Evolutionary conservation across 2,888 invertebrate species (phyloP), one percentile per base, ranked within the genome.

Genomic region (Hololepta plana): DNA sequence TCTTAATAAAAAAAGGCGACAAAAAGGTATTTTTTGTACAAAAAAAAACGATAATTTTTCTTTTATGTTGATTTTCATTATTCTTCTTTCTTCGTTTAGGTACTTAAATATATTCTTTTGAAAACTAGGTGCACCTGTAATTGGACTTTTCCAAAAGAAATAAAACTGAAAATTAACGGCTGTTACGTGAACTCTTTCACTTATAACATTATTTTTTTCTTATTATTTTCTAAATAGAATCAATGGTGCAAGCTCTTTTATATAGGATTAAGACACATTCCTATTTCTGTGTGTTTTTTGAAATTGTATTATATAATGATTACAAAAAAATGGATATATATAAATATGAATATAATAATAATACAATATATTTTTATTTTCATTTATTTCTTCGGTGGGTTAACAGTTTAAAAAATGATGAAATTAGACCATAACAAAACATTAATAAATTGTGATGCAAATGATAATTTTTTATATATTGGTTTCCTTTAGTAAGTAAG

Each of bases 231-330:
- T 17, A 17, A 24, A 37, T 46, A 46, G 50, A 50, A 49, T 49
- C 50, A 44, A 50, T 49, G 50, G 50, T 50, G 50, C 50, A 48
- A 48, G 43, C 39, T 41, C 27, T 38, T 38, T 35, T 36, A 35
- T 35, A 39, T 35, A 38, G 27, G 23, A 27, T 32, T 42, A 42
- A 44, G 41, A 43, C 39, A 47, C 46, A 46, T 46, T 47, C 46
- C 45, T 45, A 41, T 38, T 42, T 45, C 39, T 44, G 36, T 39
- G 38, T 41, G 38, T 40, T 34, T 34, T 24, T 34, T 29, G 30
- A 37, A 35, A 33, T 32, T 10, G 15, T 14, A 15, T 24, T 12
- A 24, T 27, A 27, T 25, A 29, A 31, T 29, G 26, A 27, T 26
- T 20, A 29, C 24, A 24, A 27, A 22, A 23, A 28, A 22, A 20